These are phyloP conservation scores for Dasysyrphus tricinctus DNA, from an alignment of 2,888 invertebrate species.

Conservation along the genomic window DNA sequence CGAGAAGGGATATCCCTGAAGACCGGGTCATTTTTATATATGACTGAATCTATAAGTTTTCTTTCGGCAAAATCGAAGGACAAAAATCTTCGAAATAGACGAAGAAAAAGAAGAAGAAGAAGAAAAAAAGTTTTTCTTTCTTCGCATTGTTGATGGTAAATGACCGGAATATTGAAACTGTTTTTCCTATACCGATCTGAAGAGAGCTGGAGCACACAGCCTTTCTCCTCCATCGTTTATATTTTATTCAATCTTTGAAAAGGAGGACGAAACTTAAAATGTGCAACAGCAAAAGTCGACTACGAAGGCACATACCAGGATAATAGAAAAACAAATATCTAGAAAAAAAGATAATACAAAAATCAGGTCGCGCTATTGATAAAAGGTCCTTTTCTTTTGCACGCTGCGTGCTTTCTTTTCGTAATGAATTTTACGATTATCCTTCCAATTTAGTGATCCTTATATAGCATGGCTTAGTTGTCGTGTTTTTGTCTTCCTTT, in stretches of 20 bases:
- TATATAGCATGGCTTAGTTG: slow-evolving; percentile 33
- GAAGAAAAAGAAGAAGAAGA: background rate
- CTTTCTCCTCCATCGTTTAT: slow-evolving; percentile 18
- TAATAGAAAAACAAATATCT: slow-evolving; percentile 28
- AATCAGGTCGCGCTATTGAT: slow-evolving; percentile 74
- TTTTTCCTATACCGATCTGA: slow-evolving; percentile 29
- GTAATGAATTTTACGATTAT: slow-evolving; percentile 71
- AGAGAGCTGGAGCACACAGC: slow-evolving; percentile 4
- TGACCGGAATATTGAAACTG: slow-evolving; percentile 75
- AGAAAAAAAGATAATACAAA: slow-evolving; percentile 14
- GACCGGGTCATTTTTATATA: slow-evolving; percentile 65
- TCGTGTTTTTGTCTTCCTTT: slow-evolving; percentile 18
- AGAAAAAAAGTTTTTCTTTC: slow-evolving; percentile 51
- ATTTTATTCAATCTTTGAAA: slow-evolving; percentile 32
- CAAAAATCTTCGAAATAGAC: slow-evolving; percentile 1
- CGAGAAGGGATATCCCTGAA: slow-evolving; percentile 1
- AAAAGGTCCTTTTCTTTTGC: slow-evolving; percentile 64
- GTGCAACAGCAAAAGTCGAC: slow-evolving; percentile 56
- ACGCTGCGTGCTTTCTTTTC: slow-evolving; percentile 66
- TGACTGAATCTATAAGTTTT: slow-evolving; percentile 64
- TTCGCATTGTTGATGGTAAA: slow-evolving; percentile 66
- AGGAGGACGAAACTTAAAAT: slow-evolving; percentile 53
- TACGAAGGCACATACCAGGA: background rate
- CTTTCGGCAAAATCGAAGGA: slow-evolving; percentile 54
- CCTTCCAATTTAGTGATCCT: slow-evolving; percentile 69